Evolutionary conservation across 2,888 invertebrate species (phyloP), one percentile per base, ranked within the genome.

Genomic region (Gymnoscelis rufifasciata): DNA sequence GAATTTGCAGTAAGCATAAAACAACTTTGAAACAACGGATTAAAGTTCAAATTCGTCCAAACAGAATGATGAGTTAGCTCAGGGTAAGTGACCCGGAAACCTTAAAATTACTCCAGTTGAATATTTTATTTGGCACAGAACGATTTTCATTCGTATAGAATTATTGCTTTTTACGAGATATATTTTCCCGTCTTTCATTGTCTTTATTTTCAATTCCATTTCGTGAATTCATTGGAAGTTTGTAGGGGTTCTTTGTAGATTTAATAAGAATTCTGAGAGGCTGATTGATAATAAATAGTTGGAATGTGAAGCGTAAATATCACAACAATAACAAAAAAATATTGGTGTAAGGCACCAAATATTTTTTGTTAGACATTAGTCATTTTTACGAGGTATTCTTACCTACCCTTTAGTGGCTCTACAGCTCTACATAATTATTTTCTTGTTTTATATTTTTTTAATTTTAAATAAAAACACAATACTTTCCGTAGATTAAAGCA

Each of bases 51-150:
- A 64, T 75, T 72, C 51, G 56, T 54, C 54, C 55, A 64, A 64
- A 66, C 63, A 64, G 54, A 49, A 37, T 26, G 54, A 71, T 68
- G 69, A 71, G 70, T 71, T 66, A 67, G 62, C 62, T 50, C 47
- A 46, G 54, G 67, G 65, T 65, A 70, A 78, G 71, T 74, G 78
- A 76, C 71, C 74, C 68, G 71, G 71, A 77, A 77, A 71, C 73
- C 74, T 77, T 77, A 70, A 76, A 78, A 78, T 78, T 74, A 77
- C 71, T 69, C 56, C 57, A 60, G 60, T 57, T 73, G 77, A 79
- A 80, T 79, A 78, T 77, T 80, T 80, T 74, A 80, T 77, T 71
- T 63, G 66, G 59, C 64, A 62, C 57, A 63, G 58, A 64, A 63
- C 65, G 58, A 71, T 71, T 75, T 68, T 59, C 56, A 59, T 47